Conservation (phyloP, 1,140 invertebrate species). For the Monochamus saltuarius region DNA sequence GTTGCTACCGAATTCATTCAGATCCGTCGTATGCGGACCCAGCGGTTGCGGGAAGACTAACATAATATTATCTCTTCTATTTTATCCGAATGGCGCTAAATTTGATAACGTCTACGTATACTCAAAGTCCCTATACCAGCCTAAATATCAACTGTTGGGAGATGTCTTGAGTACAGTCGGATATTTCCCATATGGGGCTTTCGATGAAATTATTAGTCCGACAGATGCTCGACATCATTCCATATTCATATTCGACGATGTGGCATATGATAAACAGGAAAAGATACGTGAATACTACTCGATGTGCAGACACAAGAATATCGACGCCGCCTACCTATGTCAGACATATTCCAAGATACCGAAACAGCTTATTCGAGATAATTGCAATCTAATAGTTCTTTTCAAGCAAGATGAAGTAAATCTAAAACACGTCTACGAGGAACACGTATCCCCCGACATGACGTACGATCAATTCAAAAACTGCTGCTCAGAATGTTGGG, state of each 20-base stretch:
- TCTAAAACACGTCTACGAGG: slow-evolving; percentile 51
- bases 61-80: slow-evolving; percentile 24
- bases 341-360: slow-evolving; percentile 50
- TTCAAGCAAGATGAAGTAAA: slow-evolving; percentile 53
- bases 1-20: slow-evolving; percentile 14
- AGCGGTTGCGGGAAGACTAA: slow-evolving; percentile 35
- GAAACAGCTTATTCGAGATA: slow-evolving; percentile 52
- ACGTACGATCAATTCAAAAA: slow-evolving; percentile 40
- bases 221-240: slow-evolving; percentile 26
- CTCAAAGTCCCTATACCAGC: slow-evolving; percentile 35
- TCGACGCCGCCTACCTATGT: slow-evolving; percentile 43
- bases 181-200: slow-evolving; percentile 43
- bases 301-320: slow-evolving; percentile 47
- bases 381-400: slow-evolving; percentile 48
- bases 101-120: slow-evolving; percentile 37
- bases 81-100: slow-evolving; percentile 28
- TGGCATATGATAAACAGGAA: slow-evolving; percentile 49
- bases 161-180: slow-evolving; percentile 26
- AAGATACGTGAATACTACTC: slow-evolving; percentile 47
- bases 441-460: slow-evolving; percentile 50
- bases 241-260: slow-evolving; percentile 48
- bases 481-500: slow-evolving; percentile 45
- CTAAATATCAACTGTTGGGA: slow-evolving; percentile 33
- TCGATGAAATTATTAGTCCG: slow-evolving; percentile 38
- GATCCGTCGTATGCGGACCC: slow-evolving; percentile 19